These are phyloP conservation scores for Schizothorax lantsangensis DNA, from an alignment of 2,797 vertebrate species.

Conservation along the genomic window DNA sequence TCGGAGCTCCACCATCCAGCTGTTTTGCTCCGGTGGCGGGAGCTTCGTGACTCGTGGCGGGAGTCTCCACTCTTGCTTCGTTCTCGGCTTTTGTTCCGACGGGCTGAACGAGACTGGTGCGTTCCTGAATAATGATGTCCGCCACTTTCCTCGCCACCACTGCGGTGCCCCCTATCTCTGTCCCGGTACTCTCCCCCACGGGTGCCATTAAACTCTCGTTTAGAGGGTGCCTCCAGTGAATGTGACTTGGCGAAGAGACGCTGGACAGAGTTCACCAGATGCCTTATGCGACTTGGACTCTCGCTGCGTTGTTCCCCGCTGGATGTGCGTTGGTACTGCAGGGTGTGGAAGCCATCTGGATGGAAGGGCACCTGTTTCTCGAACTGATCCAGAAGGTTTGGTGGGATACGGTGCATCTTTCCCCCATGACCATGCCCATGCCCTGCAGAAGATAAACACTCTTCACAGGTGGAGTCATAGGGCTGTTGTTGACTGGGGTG, in stretches of 20 bases:
- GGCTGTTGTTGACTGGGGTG: conserved; percentile 90
- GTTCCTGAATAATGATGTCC: conserved; percentile 85
- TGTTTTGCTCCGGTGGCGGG: conserved; percentile 82
- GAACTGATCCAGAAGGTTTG: conserved; percentile 94
- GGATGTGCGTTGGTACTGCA: conserved; percentile 92
- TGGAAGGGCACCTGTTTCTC: conserved; percentile 98
- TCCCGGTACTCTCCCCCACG: conserved; percentile 79
- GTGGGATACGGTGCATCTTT: conserved; percentile 94
- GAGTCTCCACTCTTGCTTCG: conserved; percentile 84
- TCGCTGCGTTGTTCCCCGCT: conserved; percentile 90
- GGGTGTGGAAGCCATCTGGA: conserved; percentile 96
- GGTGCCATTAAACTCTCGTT: conserved; percentile 91
- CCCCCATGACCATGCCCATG: conserved; percentile 68
- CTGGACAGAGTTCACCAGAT: conserved; percentile 98
- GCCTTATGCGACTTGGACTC: conserved; percentile 96
- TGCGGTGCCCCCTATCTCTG: conserved; percentile 75
- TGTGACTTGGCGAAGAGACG: conserved; percentile 99
- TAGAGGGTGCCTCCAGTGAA: conserved; percentile 93
- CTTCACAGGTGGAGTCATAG: conserved; percentile 92
- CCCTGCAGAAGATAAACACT: conserved; percentile 83
- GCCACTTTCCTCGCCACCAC: conserved; percentile 80
- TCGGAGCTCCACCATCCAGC: conserved; percentile 99
- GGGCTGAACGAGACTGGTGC: conserved; percentile 83
- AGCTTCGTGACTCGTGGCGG: conserved; percentile 73
- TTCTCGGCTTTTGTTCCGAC: conserved; percentile 81